Evolutionary conservation across 2,113 vertebrate genomes (phyloP).

Genomic region (Brienomyrus longianalis): DNA sequence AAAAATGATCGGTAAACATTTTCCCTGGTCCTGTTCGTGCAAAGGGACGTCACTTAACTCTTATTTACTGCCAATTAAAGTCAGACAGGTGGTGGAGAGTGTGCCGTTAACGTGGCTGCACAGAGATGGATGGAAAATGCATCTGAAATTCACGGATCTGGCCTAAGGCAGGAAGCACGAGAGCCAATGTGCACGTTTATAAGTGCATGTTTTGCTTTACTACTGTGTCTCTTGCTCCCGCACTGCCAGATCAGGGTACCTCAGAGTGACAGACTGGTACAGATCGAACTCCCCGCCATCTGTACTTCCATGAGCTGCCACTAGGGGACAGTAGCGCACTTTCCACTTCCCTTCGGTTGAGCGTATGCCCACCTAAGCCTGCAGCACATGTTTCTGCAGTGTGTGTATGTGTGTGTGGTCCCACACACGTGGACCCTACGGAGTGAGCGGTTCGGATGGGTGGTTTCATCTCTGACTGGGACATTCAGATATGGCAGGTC

Average conservation of each 20-base stretch:
- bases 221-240: not conserved
- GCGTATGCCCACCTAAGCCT: not conserved
- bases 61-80: conserved; percentile 1
- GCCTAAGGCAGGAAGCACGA: not conserved
- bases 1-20: not conserved
- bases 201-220: not conserved
- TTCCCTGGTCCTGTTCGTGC: not conserved
- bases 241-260: not conserved
- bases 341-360: not conserved
- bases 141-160: not conserved
- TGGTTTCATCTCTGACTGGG: not conserved
- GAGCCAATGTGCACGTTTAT: not conserved
- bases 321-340: conserved; percentile 10
- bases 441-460: not conserved
- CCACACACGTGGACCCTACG: not conserved
- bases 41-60: not conserved
- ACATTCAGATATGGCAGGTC: too few species aligned
- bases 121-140: not conserved
- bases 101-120: not conserved
- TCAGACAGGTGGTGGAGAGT: not conserved
- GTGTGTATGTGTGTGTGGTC: not conserved
- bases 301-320: not conserved
- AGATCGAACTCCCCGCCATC: not conserved
- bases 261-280: not conserved
- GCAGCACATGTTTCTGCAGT: conserved; percentile 1